These are phyloP conservation scores for Phrynocephalus forsythii DNA, from an alignment of 2,797 vertebrate genomes.

Conservation along the genomic window DNA sequence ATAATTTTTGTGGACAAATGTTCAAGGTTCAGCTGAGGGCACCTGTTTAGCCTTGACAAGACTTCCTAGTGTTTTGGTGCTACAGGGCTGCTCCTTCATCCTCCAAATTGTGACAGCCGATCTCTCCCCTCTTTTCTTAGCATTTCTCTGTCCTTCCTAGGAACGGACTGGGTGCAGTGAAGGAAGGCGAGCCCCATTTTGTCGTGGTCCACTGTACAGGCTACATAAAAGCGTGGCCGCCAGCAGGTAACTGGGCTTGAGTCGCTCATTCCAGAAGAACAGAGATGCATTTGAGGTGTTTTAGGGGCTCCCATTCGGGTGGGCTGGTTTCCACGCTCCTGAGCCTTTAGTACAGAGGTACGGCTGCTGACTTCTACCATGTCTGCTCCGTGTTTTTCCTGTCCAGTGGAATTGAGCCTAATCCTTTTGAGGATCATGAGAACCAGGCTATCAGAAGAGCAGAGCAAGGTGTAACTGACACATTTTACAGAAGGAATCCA, in stretches of 20 bases:
- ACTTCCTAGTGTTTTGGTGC: no score
- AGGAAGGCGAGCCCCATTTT: slow-evolving; percentile 94
- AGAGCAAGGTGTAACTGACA: no score
- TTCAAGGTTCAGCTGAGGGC: no score
- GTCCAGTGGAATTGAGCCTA: background rate
- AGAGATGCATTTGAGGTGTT: background rate
- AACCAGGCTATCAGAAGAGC: background rate
- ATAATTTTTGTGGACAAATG: no score
- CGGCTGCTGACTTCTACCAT: background rate
- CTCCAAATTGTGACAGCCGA: no score
- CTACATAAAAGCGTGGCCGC: slow-evolving; percentile 98
- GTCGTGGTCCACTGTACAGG: slow-evolving; percentile 98
- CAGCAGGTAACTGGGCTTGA: slow-evolving; percentile 82
- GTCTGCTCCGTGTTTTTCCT: background rate
- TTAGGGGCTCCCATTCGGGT: background rate
- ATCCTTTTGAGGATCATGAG: background rate
- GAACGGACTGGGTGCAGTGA: slow-evolving; percentile 88
- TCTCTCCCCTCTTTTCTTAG: background rate
- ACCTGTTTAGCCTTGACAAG: no score
- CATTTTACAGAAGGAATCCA: no score
- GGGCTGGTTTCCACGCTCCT: no score
- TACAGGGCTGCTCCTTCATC: no score
- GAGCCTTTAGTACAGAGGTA: background rate
- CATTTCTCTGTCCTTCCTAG: slow-evolving; percentile 70
- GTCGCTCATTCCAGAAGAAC: accelerated